Base-by-base conservation (phyloP, 2,888 invertebrate genomes). In the Athrips mouffetella region DNA sequence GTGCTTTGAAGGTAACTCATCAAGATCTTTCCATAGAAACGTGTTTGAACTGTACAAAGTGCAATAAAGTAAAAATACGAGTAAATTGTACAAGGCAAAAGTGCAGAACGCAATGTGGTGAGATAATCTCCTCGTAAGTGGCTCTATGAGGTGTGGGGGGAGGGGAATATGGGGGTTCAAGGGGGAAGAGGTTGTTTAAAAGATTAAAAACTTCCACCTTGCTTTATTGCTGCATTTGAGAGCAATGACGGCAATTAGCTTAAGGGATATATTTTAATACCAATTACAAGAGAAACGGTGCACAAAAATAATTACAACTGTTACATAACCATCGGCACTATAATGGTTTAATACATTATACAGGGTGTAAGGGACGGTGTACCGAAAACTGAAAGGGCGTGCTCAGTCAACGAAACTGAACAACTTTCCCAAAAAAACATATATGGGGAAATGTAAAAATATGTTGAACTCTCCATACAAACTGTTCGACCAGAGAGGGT, bases 161-260 rank as follows among this genome's bases (percentile, higher is more conserved):
- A n/a, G 5, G 15, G 29, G 42, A 20, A 7, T 8, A 18, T 18
- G 5, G 2, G 16, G 6, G 18, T 7, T 16, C 6, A 20, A 10
- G 42, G 29, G 41, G n/a, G 29, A 25, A 42, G 54, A 57, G 59
- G 63, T 70, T 66, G 65, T 71, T 71, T 66, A 70, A 67, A 62
- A 73, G 76, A 76, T 79, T 77, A 73, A 73, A 76, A 75, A 75
- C 69, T 75, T 71, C 50, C 54, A 58, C 64, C 60, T 65, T 59
- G 54, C 46, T 59, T 57, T 58, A 56, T 58, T 54, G 56, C 46
- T 39, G 45, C 47, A 39, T 21, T 42, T 27, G 41, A 2, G 2
- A 41, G 15, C 18, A 41, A 15, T 23, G 25, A 41, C 27, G 25
- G 41, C 21, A 23, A 37, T 37, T 37, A 37, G 11, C 8, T 2